A percentile compares a stretch with the other conserved stretches of the same genome.
These are phyloP conservation scores for Leptobrachium ailaonicum DNA, from an alignment of 2,113 vertebrate genomes.

Conservation along the genomic window DNA sequence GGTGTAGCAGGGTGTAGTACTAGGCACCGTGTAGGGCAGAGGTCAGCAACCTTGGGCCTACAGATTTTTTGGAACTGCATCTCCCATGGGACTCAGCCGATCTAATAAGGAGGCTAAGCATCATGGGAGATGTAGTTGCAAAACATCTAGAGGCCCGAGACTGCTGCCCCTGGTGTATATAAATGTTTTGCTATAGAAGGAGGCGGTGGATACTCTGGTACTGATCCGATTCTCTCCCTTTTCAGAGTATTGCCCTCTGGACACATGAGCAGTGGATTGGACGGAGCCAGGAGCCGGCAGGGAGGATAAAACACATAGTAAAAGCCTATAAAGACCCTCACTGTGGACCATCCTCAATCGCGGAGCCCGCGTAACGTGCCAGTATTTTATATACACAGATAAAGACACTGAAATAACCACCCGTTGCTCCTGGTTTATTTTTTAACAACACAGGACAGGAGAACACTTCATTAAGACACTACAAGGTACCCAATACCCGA, in stretches of 20 bases:
- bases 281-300: background rate
- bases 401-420: background rate
- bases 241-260: conserved; percentile 2
- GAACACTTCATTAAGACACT: background rate
- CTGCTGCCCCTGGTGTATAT: too few species aligned
- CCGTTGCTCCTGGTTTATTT: background rate
- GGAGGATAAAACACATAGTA: background rate
- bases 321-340: background rate
- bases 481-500: background rate
- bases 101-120: too few species aligned
- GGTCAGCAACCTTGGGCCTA: too few species aligned
- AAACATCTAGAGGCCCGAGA: too few species aligned
- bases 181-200: too few species aligned
- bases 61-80: too few species aligned
- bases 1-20: too few species aligned
- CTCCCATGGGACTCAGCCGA: too few species aligned
- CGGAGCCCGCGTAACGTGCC: background rate
- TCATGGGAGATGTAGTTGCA: too few species aligned
- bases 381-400: background rate
- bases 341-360: background rate
- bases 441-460: background rate
- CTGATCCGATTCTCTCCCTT: background rate
- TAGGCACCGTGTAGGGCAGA: too few species aligned
- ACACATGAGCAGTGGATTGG: background rate
- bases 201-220: background rate